These are phyloP conservation scores for Pecten maximus DNA, from an alignment of 2,888 invertebrate species.

Conservation along the genomic window DNA sequence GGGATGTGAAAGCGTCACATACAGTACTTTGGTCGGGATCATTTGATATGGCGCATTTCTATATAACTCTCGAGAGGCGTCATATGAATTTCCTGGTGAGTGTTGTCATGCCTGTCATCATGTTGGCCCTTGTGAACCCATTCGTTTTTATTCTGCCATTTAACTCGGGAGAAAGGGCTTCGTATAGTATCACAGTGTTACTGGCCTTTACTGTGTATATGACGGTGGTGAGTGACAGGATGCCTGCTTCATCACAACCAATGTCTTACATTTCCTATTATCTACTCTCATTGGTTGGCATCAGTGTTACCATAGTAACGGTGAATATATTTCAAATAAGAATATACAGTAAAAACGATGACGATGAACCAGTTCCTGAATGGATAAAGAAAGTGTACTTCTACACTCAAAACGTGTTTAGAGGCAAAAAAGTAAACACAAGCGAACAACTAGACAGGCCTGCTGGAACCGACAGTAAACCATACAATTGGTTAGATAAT, in stretches of 20 bases:
- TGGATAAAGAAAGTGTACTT: neutral
- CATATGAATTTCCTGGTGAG: slow-evolving; percentile 44
- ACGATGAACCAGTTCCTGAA: neutral
- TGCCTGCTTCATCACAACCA: slow-evolving; percentile 57
- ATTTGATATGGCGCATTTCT: neutral
- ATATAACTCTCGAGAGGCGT: neutral
- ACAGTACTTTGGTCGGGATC: neutral
- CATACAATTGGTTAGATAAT: neutral
- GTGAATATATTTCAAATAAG: neutral
- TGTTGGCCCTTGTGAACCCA: slow-evolving; percentile 51
- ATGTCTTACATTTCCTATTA: slow-evolving; percentile 54
- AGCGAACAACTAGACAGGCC: neutral
- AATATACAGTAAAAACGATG: neutral
- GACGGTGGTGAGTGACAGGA: slow-evolving; percentile 51
- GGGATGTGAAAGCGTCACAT: neutral
- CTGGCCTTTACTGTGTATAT: slow-evolving; percentile 60
- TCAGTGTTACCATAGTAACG: neutral
- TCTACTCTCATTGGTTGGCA: slow-evolving; percentile 46
- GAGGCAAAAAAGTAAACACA: neutral
- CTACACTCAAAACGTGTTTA: neutral
- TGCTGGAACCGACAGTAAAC: neutral
- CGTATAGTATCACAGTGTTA: slow-evolving; percentile 58
- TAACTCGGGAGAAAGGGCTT: slow-evolving; percentile 56
- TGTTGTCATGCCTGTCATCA: slow-evolving; percentile 52
- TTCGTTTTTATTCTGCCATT: slow-evolving; percentile 55